Evolutionary conservation across 2,797 vertebrate species (phyloP).

Genomic region (Clarias platycephalus): DNA sequence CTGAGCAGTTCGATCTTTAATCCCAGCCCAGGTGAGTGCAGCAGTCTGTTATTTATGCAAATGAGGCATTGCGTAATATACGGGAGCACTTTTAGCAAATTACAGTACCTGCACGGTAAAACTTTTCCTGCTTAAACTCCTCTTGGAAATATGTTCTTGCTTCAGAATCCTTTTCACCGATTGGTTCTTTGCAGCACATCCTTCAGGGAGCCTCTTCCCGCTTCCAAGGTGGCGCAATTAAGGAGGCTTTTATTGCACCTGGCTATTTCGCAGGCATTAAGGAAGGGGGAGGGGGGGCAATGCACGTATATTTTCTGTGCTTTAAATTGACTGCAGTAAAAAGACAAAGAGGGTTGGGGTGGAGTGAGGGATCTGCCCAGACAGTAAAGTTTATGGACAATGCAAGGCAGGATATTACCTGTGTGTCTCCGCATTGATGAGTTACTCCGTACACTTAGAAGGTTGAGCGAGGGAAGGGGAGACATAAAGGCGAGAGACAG

Average conservation of each 20-base stretch:
- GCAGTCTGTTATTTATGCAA: neutral
- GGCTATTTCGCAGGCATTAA: slow-evolving; percentile 70
- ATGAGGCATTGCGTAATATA: neutral
- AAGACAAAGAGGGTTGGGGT: slow-evolving; percentile 20
- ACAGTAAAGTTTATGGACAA: slow-evolving; percentile 60
- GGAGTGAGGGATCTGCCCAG: slow-evolving; percentile 27
- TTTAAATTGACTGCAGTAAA: slow-evolving; percentile 62
- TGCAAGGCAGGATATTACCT: slow-evolving; percentile 52
- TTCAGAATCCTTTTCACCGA: neutral
- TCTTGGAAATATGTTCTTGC: neutral
- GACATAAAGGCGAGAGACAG: slow-evolving; percentile 17
- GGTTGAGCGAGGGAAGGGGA: slow-evolving; percentile 14
- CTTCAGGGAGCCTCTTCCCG: slow-evolving; percentile 59
- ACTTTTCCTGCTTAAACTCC: neutral
- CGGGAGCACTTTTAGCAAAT: neutral
- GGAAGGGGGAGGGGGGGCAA: slow-evolving; percentile 51
- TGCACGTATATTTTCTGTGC: slow-evolving; percentile 62
- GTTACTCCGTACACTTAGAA: slow-evolving; percentile 41
- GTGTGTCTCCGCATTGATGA: slow-evolving; percentile 53
- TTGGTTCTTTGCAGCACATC: slow-evolving; percentile 45
- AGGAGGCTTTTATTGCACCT: slow-evolving; percentile 68
- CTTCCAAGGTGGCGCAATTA: slow-evolving; percentile 71
- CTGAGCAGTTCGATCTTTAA: neutral
- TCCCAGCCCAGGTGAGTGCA: neutral
- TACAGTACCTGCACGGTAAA: neutral